Evolutionary conservation across 1,140 invertebrate species (phyloP).

Genomic region (Diabrotica undecimpunctata): DNA sequence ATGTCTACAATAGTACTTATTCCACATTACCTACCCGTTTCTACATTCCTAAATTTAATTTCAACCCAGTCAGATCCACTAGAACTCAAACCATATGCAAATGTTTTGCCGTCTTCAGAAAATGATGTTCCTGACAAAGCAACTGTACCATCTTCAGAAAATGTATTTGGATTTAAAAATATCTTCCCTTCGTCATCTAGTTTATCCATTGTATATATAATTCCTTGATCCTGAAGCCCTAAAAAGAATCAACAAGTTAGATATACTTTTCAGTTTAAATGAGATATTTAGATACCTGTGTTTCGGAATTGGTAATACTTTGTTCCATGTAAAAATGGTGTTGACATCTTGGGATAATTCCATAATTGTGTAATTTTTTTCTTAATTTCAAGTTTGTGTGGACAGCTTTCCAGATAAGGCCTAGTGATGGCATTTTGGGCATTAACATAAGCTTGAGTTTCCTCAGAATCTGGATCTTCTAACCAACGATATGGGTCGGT

Average conservation of each 20-base stretch:
- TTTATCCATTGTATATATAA: conserved; percentile 86
- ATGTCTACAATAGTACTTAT: not conserved
- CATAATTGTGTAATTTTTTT: conserved; percentile 82
- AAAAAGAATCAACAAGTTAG: conserved; percentile 9
- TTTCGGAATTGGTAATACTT: conserved; percentile 94
- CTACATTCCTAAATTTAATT: conserved; percentile 78
- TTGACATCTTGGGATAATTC: conserved; percentile 95
- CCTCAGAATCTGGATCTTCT: conserved; percentile 89
- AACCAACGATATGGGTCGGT: conserved; percentile 94
- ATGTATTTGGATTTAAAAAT: conserved; percentile 93
- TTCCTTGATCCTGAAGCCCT: conserved; percentile 60
- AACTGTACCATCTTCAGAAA: conserved; percentile 92
- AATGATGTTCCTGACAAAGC: conserved; percentile 76
- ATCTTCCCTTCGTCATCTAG: conserved; percentile 75
- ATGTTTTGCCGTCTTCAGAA: conserved; percentile 85
- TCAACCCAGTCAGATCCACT: conserved; percentile 96
- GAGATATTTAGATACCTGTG: conserved; percentile 57
- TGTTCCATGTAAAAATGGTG: conserved; percentile 76
- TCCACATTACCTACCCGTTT: conserved; percentile 56
- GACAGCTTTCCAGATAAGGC: conserved; percentile 79
- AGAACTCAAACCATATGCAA: conserved; percentile 87
- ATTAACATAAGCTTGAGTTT: conserved; percentile 90
- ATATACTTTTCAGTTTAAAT: no score
- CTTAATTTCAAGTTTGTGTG: conserved; percentile 68
- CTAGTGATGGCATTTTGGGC: conserved; percentile 86